A percentile compares a stretch with the other conserved stretches of the same genome.
These are phyloP conservation scores for Cetonia aurata DNA, from an alignment of 2,888 invertebrate species.

Conservation along the genomic window DNA sequence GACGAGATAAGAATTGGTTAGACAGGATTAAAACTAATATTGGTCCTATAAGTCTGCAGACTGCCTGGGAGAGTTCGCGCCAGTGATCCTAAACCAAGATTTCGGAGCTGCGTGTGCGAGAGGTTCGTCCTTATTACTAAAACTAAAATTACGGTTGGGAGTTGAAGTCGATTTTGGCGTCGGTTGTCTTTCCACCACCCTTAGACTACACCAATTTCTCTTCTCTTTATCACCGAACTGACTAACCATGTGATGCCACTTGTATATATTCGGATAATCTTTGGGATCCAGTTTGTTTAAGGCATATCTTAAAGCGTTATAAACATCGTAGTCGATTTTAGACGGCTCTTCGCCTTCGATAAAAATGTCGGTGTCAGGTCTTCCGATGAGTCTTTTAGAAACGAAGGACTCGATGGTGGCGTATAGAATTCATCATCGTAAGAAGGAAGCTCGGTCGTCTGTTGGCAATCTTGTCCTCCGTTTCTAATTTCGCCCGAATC, in stretches of 20 bases:
- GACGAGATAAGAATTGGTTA: no score
- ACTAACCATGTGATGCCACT: slow-evolving; percentile 78
- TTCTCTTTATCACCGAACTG: slow-evolving; percentile 71
- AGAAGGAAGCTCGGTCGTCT: slow-evolving; percentile 32
- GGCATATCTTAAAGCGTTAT: slow-evolving; percentile 76
- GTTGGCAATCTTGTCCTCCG: slow-evolving; percentile 9
- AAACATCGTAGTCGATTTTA: slow-evolving; percentile 84
- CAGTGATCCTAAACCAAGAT: slow-evolving; percentile 72
- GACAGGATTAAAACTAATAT: slow-evolving; percentile 54
- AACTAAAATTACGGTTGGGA: slow-evolving; percentile 46
- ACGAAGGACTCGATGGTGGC: slow-evolving; percentile 70
- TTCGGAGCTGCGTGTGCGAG: slow-evolving; percentile 55
- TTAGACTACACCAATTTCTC: slow-evolving; percentile 61
- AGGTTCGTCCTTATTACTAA: slow-evolving; percentile 43
- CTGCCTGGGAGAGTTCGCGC: slow-evolving; percentile 71
- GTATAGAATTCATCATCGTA: slow-evolving; percentile 72
- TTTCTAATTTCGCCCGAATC: slow-evolving; percentile 27
- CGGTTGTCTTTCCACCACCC: slow-evolving; percentile 50
- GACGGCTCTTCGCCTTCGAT: slow-evolving; percentile 80
- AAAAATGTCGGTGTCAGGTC: slow-evolving; percentile 72
- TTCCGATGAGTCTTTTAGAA: slow-evolving; percentile 60
- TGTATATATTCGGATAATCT: slow-evolving; percentile 78
- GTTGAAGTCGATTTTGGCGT: slow-evolving; percentile 52
- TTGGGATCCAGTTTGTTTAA: slow-evolving; percentile 69
- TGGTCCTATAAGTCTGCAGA: slow-evolving; percentile 48